A percentile compares a stretch with the other conserved stretches of the same genome.
Evolutionary conservation across 2,888 invertebrate species (phyloP).

Genomic region (Cantharis nigra): DNA sequence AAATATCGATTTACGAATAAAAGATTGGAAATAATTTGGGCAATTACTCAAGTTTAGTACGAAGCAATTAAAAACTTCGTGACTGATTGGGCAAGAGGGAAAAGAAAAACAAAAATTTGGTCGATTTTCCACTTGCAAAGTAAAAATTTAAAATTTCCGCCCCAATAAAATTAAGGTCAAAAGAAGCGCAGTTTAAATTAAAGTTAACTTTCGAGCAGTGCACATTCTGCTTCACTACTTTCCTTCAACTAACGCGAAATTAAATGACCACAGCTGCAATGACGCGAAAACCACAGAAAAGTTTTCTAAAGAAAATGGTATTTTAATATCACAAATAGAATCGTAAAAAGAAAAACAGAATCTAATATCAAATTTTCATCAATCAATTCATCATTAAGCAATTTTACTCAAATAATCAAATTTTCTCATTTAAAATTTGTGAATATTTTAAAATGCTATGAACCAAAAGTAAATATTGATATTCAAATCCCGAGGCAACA

Average conservation of each 20-base stretch:
- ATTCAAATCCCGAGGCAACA: conserved; percentile 24
- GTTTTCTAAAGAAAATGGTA: background rate
- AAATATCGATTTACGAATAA: background rate
- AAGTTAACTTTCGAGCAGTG: conserved; percentile 14
- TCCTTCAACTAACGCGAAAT: conserved; percentile 16
- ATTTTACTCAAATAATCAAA: background rate
- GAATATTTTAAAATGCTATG: conserved; percentile 24
- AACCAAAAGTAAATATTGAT: conserved; percentile 26
- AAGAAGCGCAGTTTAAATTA: conserved; percentile 24
- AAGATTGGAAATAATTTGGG: background rate
- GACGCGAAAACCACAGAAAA: background rate
- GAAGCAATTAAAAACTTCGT: background rate
- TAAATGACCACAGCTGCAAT: conserved; percentile 24
- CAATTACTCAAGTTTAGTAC: background rate
- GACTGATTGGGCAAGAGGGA: background rate
- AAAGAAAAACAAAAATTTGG: background rate
- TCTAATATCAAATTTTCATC: background rate
- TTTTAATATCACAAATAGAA: conserved; percentile 1
- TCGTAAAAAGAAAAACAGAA: background rate
- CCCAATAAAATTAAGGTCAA: conserved; percentile 23
- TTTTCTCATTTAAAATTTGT: conserved; percentile 1
- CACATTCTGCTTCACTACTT: conserved; percentile 14
- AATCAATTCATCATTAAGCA: background rate
- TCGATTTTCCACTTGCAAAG: background rate
- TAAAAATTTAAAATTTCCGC: background rate